Conservation (phyloP, 2,797 vertebrate genomes). For the Acanthiza pusilla region DNA sequence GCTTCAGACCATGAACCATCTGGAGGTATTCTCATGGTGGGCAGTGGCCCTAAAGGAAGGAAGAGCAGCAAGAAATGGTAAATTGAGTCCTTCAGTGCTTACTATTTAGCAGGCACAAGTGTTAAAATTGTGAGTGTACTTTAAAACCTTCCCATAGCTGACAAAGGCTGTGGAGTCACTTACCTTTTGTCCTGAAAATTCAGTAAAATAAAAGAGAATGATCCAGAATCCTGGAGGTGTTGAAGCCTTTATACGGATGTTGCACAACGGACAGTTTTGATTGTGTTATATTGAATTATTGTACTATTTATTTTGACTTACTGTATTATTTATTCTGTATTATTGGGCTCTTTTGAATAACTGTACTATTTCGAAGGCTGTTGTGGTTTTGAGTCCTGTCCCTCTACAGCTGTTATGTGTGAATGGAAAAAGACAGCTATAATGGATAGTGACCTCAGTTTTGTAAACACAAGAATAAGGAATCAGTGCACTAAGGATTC, state of each 20-base stretch:
- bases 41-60: background rate
- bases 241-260: fast-evolving
- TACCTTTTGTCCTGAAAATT: background rate
- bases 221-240: background rate
- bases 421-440: background rate
- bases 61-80: background rate
- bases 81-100: background rate
- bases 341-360: background rate
- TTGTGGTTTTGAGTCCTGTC: background rate
- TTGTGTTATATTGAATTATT: background rate
- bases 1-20: fast-evolving
- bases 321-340: background rate
- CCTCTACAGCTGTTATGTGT: background rate
- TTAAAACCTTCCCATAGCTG: background rate
- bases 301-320: background rate
- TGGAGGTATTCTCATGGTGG: background rate
- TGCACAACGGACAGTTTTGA: background rate
- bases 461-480: background rate
- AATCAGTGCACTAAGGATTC: background rate
- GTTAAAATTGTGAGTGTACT: fast-evolving
- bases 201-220: background rate
- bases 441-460: background rate
- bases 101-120: background rate
- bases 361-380: background rate
- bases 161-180: background rate